Percentiles rank a stretch among this genome's conserved stretches.
Evolutionary conservation across 2,888 invertebrate genomes (phyloP).

Genomic region (Argynnis bischoffii): DNA sequence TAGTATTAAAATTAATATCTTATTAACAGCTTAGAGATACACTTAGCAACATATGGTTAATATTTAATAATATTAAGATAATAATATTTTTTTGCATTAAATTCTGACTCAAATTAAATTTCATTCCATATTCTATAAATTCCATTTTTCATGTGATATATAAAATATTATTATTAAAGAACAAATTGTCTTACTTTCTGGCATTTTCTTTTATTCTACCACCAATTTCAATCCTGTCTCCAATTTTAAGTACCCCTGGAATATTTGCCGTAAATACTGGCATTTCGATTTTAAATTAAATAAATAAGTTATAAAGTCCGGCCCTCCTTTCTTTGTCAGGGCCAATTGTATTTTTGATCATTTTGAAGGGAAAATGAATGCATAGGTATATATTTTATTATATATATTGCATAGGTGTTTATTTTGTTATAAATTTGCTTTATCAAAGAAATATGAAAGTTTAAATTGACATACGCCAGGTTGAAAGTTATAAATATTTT

Average conservation of each 20-base stretch:
- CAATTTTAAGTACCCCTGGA: conserved; percentile 66
- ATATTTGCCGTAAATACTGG: conserved; percentile 76
- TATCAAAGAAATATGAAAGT: conserved; percentile 32
- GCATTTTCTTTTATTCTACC: conserved; percentile 77
- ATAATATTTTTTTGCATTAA: no score
- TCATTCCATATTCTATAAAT: no score
- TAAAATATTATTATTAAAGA: no score
- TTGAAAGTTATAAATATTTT: background rate
- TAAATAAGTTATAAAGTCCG: conserved; percentile 42
- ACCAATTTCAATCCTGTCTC: conserved; percentile 75
- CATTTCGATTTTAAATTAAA: conserved; percentile 54
- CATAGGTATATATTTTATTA: conserved; percentile 59
- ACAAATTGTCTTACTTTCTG: conserved; percentile 60
- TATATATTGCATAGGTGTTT: no score
- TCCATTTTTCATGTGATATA: no score
- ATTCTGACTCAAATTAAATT: no score
- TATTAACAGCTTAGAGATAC: no score
- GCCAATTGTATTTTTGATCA: conserved; percentile 58
- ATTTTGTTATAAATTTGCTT: conserved; percentile 37
- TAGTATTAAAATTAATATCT: background rate
- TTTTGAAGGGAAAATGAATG: conserved; percentile 73
- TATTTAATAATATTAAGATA: no score
- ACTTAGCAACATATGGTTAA: no score
- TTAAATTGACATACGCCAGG: conserved; percentile 18
- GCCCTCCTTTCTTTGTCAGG: conserved; percentile 55